These are phyloP conservation scores for Cryptocheilus praepositus DNA, from an alignment of 2,888 invertebrate genomes.

Conservation along the genomic window DNA sequence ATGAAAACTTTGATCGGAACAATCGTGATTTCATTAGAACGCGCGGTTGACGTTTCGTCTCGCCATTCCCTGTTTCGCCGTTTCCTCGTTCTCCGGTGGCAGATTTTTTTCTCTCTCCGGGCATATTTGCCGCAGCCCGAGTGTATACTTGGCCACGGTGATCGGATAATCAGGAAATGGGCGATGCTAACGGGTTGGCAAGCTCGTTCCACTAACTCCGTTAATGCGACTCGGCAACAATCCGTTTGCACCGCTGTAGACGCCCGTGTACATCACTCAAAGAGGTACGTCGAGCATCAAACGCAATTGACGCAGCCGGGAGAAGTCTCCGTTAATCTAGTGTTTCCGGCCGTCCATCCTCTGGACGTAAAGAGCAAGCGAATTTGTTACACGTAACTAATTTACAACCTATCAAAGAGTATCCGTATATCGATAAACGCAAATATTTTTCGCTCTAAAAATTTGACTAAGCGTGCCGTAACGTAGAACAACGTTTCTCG, in stretches of 20 bases:
- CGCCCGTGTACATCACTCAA: conserved; percentile 9
- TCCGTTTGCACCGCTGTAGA: conserved; percentile 21
- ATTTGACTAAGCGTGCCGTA: no score
- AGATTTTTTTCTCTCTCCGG: neutral
- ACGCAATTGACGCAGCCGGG: conserved; percentile 7
- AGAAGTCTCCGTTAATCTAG: conserved; percentile 3
- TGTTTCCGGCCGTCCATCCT: neutral
- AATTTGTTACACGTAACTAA: neutral
- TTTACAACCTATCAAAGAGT: no score
- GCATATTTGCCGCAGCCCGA: no score
- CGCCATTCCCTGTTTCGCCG: no score
- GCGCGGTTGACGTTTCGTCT: no score
- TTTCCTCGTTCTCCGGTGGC: neutral
- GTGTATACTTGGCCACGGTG: conserved; percentile 37
- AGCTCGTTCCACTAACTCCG: conserved; percentile 51
- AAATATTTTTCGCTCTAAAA: no score
- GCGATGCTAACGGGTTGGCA: conserved; percentile 49
- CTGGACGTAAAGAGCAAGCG: neutral
- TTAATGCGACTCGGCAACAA: conserved; percentile 28
- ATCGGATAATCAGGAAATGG: conserved; percentile 48
- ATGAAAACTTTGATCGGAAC: no score
- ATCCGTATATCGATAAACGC: neutral
- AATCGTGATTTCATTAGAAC: no score
- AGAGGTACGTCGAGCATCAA: conserved; percentile 9
- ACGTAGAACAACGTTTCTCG: no score